Conservation (phyloP, 2,888 invertebrate genomes). For the Euzophera pinguis region DNA sequence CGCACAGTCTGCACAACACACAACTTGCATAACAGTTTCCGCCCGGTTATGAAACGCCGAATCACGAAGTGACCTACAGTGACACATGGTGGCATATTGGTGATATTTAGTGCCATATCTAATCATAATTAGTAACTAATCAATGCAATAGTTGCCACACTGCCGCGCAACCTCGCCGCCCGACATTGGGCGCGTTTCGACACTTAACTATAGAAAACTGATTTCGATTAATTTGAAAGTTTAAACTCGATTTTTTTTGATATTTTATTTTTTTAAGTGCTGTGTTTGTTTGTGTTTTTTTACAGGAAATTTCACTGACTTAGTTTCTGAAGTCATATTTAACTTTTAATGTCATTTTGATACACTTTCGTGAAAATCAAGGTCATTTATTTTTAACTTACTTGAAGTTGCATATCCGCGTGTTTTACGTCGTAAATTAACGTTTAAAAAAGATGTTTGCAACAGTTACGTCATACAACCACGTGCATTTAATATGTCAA, state of each 20-base stretch:
- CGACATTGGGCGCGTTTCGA: constrained; percentile 48
- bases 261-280: background rate
- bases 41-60: constrained; percentile 33
- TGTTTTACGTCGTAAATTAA: background rate
- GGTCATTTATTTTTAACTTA: background rate
- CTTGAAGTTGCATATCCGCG: background rate
- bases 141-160: constrained; percentile 41
- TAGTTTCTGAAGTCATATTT: too few species aligned
- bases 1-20: constrained; percentile 23
- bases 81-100: constrained; percentile 21
- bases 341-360: too few species aligned
- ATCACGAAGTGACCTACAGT: constrained; percentile 14
- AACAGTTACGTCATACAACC: background rate
- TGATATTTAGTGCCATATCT: constrained; percentile 23
- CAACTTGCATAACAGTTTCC: constrained; percentile 37
- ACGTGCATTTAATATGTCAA: constrained; percentile 10
- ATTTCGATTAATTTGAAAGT: constrained; percentile 50
- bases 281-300: constrained; percentile 6
- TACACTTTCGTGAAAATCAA: background rate
- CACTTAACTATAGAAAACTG: constrained; percentile 42
- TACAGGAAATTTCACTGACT: constrained; percentile 5
- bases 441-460: background rate
- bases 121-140: constrained; percentile 23
- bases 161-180: constrained; percentile 40
- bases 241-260: constrained; percentile 2